Base-by-base conservation (phyloP, 2,113 vertebrate genomes). In the Dipodomys ordii region DNA sequence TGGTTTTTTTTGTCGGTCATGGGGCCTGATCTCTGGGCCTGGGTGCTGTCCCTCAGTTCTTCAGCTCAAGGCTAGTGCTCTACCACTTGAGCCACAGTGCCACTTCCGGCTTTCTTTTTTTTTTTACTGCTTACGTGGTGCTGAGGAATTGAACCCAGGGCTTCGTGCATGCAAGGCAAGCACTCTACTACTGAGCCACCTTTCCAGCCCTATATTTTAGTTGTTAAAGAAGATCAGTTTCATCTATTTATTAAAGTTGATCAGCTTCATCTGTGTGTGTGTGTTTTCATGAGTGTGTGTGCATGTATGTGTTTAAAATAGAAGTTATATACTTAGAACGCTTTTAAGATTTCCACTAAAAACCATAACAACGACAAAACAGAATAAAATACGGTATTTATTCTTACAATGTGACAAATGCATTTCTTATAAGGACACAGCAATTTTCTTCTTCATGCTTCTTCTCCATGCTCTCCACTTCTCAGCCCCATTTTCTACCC, bases 291-390 rank as follows among this genome's bases (percentile, higher is more conserved):
- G 15, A 35, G 25, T 85, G 68, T 49, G 13, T 39, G 20, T 49
- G 22, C 76, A 30, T 74, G 15, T 87, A 32, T 53, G 83, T 82
- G 23, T 93, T 22, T 92, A 92, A 87, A 80, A 68, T 78, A 62
- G 12, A 81, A 28, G 82, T 78, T 64, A 35, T 73, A 15, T 64
- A 88, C 83, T 57, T 28, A 85, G 44, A 81, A 44, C 60, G 15
- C 80, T 87, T 57, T 74, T n/a, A 67, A 81, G 25, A n/a, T 0
- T 44, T 53, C 49, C 27, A 85, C 4, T 67, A 80, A 39, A 80
- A 93, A 83, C 7, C 67, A 19, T 82, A 49, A 91, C 19, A 68
- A 64, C 44, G 57, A 53, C 8, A 53, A 53, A 30, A 32, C 23
- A 68, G n/a, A 84, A 76, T 90, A 49, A 95, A 77, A 65, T 72